Percentiles rank a stretch among this genome's conserved stretches.
Conservation (phyloP, 2,888 invertebrate genomes). For the Habroteleia sp. region DNA sequence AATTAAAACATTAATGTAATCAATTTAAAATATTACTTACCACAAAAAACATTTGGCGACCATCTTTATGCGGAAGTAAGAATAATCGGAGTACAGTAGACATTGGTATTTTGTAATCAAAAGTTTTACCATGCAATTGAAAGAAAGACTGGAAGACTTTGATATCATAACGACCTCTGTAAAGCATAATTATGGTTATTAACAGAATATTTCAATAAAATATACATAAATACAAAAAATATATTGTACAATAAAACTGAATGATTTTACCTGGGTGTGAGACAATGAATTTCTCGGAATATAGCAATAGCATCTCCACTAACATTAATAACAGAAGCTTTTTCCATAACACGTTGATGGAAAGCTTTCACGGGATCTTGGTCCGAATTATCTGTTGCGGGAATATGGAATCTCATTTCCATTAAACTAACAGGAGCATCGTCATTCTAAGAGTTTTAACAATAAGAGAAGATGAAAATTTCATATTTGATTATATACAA, state of each 20-base stretch:
- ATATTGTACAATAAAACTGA: no score
- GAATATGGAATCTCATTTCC: conserved; percentile 99
- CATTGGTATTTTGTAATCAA: conserved; percentile 99
- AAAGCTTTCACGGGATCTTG: conserved; percentile 98
- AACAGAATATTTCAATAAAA: neutral
- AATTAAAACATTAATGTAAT: no score
- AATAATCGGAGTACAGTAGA: conserved; percentile 97
- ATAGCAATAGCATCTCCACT: conserved; percentile 99
- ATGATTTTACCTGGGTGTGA: conserved; percentile 92
- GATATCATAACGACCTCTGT: conserved; percentile 97
- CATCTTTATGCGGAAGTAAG: conserved; percentile 97
- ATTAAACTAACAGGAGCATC: conserved; percentile 97
- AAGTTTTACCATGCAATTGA: conserved; percentile 98
- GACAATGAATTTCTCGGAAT: conserved; percentile 97
- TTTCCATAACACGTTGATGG: conserved; percentile 97
- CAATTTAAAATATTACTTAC: conserved; percentile 81
- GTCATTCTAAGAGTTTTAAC: conserved; percentile 87
- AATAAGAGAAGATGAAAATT: conserved; percentile 7
- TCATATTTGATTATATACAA: no score
- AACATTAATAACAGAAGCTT: conserved; percentile 98
- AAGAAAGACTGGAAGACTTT: conserved; percentile 96
- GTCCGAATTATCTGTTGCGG: conserved; percentile 92
- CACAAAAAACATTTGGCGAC: conserved; percentile 99
- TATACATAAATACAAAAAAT: neutral
- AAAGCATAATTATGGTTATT: conserved; percentile 75